Evolutionary conservation across 2,113 vertebrate species (phyloP), one percentile per base, ranked within the genome.

Genomic region (Myodes glareolus): DNA sequence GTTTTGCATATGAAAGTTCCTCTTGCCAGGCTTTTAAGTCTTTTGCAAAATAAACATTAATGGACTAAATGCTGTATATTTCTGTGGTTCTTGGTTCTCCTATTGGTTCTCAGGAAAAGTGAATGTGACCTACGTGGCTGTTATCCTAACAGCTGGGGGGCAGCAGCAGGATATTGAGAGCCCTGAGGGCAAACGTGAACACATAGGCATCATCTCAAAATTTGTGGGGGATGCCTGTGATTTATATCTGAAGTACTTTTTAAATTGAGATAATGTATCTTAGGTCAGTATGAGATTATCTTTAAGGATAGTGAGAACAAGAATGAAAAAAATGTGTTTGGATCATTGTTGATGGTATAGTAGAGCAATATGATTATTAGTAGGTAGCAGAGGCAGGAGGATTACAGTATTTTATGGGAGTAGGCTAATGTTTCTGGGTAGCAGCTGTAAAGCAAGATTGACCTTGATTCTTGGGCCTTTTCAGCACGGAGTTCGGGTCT

Each of bases 1-100:
- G 16, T 73, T 91, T 82, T 90, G 65, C 36, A 73, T 36, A 36
- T 93, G 88, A 63, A 96, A 92, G 45, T 50, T 96, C 75, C n/a
- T 93, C 42, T 67, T 65, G 36, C 42, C 4, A 17, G 12, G 29
- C n/a, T 92, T 95, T 17, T 33, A 21, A 63, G 42, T 25, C 45
- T 92, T 39, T 50, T 39, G 10, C 75, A 81, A 94, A 76, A 45
- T 94, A 67, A 91, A 67, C 23, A 39, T 19, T 91, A 29, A 2
- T 76, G 55, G 23, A 3, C 63, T 65, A 10, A n/a, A 50, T 33
- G 7, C 39, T 94, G 78, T 13, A 47, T 90, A 70, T 95, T 95
- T 36, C 21, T 23, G 1, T 5, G 21, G 73, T 92, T 72, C 92
- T 72, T 5, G 2, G 0, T 85, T 94, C n/a, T 94, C 27, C 3